These are phyloP conservation scores for Calliopum simillimum DNA, from an alignment of 2,888 invertebrate species.

Conservation along the genomic window DNA sequence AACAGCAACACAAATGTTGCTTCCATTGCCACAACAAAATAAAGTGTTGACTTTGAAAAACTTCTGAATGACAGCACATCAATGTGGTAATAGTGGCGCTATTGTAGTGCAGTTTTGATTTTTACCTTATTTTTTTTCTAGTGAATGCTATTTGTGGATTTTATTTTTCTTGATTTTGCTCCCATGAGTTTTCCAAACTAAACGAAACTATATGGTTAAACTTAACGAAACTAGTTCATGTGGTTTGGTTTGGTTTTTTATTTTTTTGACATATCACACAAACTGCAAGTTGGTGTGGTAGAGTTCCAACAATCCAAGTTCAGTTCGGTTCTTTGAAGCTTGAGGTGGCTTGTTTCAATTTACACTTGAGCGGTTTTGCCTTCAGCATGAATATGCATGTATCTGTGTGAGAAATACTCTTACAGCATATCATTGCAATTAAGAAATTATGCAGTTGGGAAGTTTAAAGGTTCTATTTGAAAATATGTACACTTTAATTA, in stretches of 20 bases:
- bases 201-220: too few species aligned
- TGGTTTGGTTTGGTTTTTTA: background rate
- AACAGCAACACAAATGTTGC: slow-evolving; percentile 6
- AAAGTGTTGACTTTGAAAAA: slow-evolving; percentile 27
- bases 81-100: too few species aligned
- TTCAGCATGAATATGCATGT: background rate
- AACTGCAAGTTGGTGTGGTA: too few species aligned
- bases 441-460: too few species aligned
- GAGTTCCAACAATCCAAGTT: too few species aligned
- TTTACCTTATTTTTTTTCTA: too few species aligned
- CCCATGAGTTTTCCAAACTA: slow-evolving; percentile 1
- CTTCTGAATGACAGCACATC: slow-evolving; percentile 23
- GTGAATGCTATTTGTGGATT: background rate
- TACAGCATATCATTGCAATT: too few species aligned
- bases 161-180: background rate
- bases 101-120: too few species aligned
- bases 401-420: background rate
- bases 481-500: too few species aligned
- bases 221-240: slow-evolving; percentile 9
- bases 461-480: too few species aligned
- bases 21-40: slow-evolving; percentile 17
- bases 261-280: background rate
- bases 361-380: slow-evolving; percentile 21
- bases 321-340: background rate
- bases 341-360: background rate